Conservation (phyloP, 92 coral and sea anemone genomes). For the Zoanthus gigantus region DNA sequence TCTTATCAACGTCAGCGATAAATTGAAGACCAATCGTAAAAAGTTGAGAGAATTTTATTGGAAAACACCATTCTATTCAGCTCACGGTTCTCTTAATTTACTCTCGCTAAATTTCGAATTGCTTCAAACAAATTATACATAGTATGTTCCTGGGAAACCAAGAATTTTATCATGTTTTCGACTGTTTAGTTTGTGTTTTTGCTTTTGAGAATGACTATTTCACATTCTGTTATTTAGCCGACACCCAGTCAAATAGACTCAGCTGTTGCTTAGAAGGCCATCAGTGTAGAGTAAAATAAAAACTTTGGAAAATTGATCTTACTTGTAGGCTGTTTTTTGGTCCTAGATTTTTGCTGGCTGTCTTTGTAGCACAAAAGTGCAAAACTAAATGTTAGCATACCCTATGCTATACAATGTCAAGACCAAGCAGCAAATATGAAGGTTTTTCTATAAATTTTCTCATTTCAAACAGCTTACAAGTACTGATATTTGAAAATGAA, state of each 20-base stretch:
- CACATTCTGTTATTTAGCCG: neutral
- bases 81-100: neutral
- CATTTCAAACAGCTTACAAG: slow-evolving; percentile 7
- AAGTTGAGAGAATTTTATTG: neutral
- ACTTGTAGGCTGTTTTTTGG: neutral
- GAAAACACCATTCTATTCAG: slow-evolving; percentile 1
- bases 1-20: neutral
- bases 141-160: slow-evolving; percentile 5
- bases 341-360: slow-evolving; percentile 4
- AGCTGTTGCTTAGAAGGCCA: neutral
- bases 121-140: neutral
- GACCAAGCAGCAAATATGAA: slow-evolving; percentile 5
- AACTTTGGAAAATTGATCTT: neutral
- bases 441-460: neutral
- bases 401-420: slow-evolving; percentile 4
- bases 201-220: neutral
- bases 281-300: neutral
- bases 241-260: neutral
- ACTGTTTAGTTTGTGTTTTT: slow-evolving; percentile 5
- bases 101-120: slow-evolving; percentile 4
- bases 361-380: slow-evolving; percentile 4
- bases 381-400: neutral
- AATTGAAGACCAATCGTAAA: neutral
- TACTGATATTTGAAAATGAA: slow-evolving; percentile 1
- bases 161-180: slow-evolving; percentile 1